These are phyloP conservation scores for Herpailurus yagouaroundi DNA, from an alignment of 2,113 vertebrate species.

Conservation along the genomic window DNA sequence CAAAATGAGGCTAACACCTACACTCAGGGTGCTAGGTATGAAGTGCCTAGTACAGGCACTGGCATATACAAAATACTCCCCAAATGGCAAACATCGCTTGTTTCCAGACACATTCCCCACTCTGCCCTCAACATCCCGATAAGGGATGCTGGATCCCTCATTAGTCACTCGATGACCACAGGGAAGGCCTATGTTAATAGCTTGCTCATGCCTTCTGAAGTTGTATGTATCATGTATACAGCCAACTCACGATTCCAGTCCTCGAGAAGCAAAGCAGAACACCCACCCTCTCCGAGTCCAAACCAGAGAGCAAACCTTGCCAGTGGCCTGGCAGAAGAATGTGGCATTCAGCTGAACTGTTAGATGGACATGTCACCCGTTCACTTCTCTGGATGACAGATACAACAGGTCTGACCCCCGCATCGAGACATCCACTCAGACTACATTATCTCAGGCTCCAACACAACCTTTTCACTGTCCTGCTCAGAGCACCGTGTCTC, in stretches of 20 bases:
- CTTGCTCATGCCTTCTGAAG: not conserved
- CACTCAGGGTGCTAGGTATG: not conserved
- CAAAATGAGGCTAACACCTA: not conserved
- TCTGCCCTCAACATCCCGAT: not conserved
- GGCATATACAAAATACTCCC: not conserved
- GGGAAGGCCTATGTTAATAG: not conserved
- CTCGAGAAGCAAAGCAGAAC: not conserved
- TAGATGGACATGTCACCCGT: not conserved
- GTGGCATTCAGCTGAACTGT: not conserved
- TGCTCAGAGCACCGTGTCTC: not conserved
- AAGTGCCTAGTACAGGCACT: not conserved
- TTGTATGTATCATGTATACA: too few relatives aligned
- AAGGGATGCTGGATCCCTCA: not conserved
- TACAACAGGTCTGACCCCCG: not conserved
- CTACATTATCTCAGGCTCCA: not conserved
- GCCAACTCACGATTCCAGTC: not conserved
- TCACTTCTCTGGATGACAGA: not conserved
- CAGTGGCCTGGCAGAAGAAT: not conserved
- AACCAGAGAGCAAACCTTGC: not conserved
- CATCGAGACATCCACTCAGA: not conserved
- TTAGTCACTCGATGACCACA: not conserved
- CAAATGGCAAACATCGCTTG: not conserved
- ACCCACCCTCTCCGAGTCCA: not conserved
- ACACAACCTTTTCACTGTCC: too few relatives aligned
- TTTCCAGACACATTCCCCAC: not conserved